phyloP scores from a whole-genome alignment of 2,888 invertebrate species.

The Pedicia rivosa region DNA sequence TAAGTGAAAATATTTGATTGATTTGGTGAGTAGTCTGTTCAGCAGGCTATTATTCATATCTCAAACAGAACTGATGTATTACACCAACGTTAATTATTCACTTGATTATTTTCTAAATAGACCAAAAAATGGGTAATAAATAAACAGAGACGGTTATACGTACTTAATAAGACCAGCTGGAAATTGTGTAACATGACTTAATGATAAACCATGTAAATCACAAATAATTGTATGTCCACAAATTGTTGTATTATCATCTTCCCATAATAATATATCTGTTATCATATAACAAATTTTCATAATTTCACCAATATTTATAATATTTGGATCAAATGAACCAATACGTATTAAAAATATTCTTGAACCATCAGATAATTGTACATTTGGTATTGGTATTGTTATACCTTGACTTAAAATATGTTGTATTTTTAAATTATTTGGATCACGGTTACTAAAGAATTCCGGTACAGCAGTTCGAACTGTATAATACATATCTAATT shows the following conservation, averaged over 20 bases:
- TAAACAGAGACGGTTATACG: too few relatives aligned
- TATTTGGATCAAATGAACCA: constrained; percentile 29
- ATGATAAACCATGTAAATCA: constrained; percentile 34
- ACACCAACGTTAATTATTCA: too few relatives aligned
- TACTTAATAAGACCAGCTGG: constrained; percentile 37
- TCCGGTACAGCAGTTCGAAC: constrained; percentile 37
- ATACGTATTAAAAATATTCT: constrained; percentile 28
- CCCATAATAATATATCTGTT: constrained; percentile 31
- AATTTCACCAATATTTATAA: constrained; percentile 24
- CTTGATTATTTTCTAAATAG: too few relatives aligned
- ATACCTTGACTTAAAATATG: constrained; percentile 22
- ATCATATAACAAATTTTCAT: constrained; percentile 18
- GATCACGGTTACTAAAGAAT: constrained; percentile 29
- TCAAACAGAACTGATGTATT: too few relatives aligned
- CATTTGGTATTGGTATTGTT: constrained; percentile 28
- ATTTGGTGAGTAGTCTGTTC: too few relatives aligned
- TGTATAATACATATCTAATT: constrained; percentile 41
- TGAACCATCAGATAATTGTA: constrained; percentile 24
- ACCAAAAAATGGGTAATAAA: too few relatives aligned
- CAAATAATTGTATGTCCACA: constrained; percentile 33
- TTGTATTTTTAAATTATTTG: constrained; percentile 18
- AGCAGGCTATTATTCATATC: too few relatives aligned
- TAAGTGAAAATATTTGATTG: too few relatives aligned
- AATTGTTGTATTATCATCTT: constrained; percentile 35
- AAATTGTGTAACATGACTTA: constrained; percentile 36